Percentiles rank a stretch among this genome's conserved stretches.
Conservation (phyloP, 64 coral and sea anemone species). For the Pachyseris speciosa region DNA sequence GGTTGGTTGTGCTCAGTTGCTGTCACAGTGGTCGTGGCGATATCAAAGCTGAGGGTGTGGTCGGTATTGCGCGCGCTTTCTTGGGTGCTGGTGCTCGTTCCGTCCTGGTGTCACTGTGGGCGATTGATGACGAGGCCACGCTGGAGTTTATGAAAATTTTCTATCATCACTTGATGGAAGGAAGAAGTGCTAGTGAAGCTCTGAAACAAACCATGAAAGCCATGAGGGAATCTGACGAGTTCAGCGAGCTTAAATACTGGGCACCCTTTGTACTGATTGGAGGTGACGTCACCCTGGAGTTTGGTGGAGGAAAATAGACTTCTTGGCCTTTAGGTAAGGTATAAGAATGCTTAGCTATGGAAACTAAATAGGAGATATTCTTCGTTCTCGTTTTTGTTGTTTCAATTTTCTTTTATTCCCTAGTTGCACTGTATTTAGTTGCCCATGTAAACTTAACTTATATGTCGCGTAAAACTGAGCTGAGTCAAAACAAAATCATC, state of each 20-base stretch:
- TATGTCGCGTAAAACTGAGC: too few species aligned
- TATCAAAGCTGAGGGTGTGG: not conserved
- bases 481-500: too few species aligned
- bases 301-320: not conserved
- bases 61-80: not conserved
- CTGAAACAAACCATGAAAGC: not conserved
- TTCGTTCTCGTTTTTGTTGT: too few species aligned
- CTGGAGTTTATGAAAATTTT: constrained; percentile 9
- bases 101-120: not conserved
- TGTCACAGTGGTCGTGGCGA: not conserved
- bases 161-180: not conserved
- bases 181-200: not conserved
- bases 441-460: too few species aligned
- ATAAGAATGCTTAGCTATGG: too few species aligned
- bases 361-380: too few species aligned
- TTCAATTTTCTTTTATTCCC: too few species aligned
- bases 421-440: too few species aligned
- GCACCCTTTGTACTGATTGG: not conserved
- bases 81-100: not conserved
- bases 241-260: not conserved
- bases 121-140: constrained; percentile 1
- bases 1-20: not conserved
- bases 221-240: not conserved
- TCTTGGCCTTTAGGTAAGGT: not conserved
- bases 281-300: not conserved